Evolutionary conservation across 53 echinoderm and acorn worm species (phyloP).

Genomic region (Luidia sarsii): DNA sequence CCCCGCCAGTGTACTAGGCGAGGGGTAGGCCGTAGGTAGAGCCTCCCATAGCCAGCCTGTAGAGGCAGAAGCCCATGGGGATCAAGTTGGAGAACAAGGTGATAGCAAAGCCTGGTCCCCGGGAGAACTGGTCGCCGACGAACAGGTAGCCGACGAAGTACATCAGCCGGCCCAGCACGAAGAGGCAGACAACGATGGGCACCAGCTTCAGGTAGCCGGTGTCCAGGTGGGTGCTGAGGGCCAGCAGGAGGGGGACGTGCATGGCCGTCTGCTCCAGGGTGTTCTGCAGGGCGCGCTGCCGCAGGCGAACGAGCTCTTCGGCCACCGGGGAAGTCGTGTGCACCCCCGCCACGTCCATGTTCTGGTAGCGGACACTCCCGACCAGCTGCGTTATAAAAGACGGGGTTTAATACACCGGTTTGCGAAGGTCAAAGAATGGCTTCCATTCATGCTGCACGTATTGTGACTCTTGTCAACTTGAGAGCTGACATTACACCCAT

Average conservation of each 20-base stretch:
- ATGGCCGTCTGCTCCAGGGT: slow-evolving; percentile 68
- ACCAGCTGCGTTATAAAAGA: too few relatives aligned
- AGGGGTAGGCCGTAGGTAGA: not conserved
- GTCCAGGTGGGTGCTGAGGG: slow-evolving; percentile 53
- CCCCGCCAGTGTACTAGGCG: too few relatives aligned
- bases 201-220: slow-evolving; percentile 54
- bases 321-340: slow-evolving; percentile 6
- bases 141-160: slow-evolving; percentile 62
- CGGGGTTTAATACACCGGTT: too few relatives aligned
- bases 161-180: slow-evolving; percentile 48
- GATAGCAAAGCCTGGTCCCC: slow-evolving; percentile 59
- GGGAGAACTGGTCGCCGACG: slow-evolving; percentile 26
- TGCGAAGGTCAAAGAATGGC: too few relatives aligned
- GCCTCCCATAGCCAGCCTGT: slow-evolving; percentile 6
- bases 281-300: slow-evolving; percentile 70
- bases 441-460: too few relatives aligned
- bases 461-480: too few relatives aligned
- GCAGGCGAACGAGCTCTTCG: slow-evolving; percentile 22
- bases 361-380: not conserved
- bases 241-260: slow-evolving; percentile 57
- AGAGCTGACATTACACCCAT: too few relatives aligned
- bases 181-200: slow-evolving; percentile 60
- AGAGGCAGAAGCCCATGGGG: slow-evolving; percentile 38
- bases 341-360: slow-evolving; percentile 27
- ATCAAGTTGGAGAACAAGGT: slow-evolving; percentile 37